Evolutionary conservation across 2,888 invertebrate species (phyloP), one percentile per base, ranked within the genome.

Genomic region (Eilema griseolum): DNA sequence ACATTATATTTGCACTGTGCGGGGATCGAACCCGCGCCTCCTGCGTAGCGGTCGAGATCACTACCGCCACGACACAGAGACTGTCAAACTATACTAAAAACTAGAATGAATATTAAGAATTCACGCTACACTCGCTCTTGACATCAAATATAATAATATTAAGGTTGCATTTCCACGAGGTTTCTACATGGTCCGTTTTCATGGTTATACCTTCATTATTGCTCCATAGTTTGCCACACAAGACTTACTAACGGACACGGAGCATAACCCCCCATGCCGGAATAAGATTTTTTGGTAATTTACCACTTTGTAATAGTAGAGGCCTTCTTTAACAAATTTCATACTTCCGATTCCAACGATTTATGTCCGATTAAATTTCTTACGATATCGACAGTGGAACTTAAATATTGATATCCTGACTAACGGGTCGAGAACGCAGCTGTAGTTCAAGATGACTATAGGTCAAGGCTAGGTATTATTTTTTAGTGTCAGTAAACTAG

Each of bases 391-490:
- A 46, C 46, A 20, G 16, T 16, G 20, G 20, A n/a, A n/a, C n/a
- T n/a, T n/a, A n/a, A n/a, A 52, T 10, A 59, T 59, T 59, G 59
- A 59, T n/a, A n/a, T 26, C 26, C 24, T 59, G 26, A 59, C 26
- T 16, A 59, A 28, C 24, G 14, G n/a, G 7, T 56, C 28, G 10
- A 56, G 56, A 31, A 33, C 8, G n/a, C 23, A 28, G 12, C 24
- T 56, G 16, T 46, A 12, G 31, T 65, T 31, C 56, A 56, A 56
- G 16, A 33, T n/a, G 31, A n/a, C 61, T 33, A 61, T 61, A 61
- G 61, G 61, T 61, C 56, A 33, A 65, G 23, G 33, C 8, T 56
- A 26, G 64, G 52, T 31, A 23, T 64, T 65, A 28, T 64, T 52
- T 26, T 24, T 46, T 26, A 41, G 20, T 33, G 31, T 65, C 3